phyloP scores from a whole-genome alignment of 1,140 invertebrate species.

The Solenopsis invicta region DNA sequence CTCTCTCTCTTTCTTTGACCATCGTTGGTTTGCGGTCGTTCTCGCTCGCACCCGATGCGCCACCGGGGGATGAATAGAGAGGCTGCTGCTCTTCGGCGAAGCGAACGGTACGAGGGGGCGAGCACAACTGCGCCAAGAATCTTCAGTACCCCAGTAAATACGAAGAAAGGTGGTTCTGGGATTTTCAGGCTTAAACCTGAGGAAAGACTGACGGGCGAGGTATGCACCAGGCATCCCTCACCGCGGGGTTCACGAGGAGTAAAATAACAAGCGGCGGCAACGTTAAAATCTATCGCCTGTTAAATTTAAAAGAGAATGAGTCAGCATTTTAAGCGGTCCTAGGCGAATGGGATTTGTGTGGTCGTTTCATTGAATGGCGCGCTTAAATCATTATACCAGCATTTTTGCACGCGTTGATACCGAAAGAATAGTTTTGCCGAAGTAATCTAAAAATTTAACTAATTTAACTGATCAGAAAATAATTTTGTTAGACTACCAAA shows the following conservation, averaged over 20 bases:
- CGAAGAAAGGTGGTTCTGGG: conserved; percentile 29
- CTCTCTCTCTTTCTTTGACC: neutral
- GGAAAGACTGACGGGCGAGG: conserved; percentile 15
- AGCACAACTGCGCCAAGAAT: conserved; percentile 58
- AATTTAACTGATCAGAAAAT: too few relatives aligned
- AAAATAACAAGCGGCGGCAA: conserved; percentile 12
- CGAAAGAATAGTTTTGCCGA: neutral
- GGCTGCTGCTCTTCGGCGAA: conserved; percentile 20
- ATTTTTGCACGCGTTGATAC: neutral
- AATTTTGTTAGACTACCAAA: too few relatives aligned
- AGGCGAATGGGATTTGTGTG: neutral
- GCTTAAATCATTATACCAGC: neutral
- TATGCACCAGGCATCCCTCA: conserved; percentile 2
- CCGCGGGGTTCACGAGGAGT: conserved; percentile 13
- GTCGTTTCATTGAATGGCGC: conserved; percentile 6
- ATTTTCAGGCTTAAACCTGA: conserved; percentile 40
- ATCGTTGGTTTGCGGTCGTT: conserved; percentile 20
- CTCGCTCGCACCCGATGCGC: conserved; percentile 58
- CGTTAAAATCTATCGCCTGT: neutral
- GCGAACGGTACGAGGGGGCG: conserved; percentile 6
- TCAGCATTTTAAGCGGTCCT: neutral
- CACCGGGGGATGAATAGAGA: conserved; percentile 60
- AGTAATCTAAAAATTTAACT: too few relatives aligned
- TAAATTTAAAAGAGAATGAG: conserved; percentile 3
- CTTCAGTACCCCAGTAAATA: conserved; percentile 24